Evolutionary conservation across 2,888 invertebrate species (phyloP).

Genomic region (Eudasyphora cyanicolor): DNA sequence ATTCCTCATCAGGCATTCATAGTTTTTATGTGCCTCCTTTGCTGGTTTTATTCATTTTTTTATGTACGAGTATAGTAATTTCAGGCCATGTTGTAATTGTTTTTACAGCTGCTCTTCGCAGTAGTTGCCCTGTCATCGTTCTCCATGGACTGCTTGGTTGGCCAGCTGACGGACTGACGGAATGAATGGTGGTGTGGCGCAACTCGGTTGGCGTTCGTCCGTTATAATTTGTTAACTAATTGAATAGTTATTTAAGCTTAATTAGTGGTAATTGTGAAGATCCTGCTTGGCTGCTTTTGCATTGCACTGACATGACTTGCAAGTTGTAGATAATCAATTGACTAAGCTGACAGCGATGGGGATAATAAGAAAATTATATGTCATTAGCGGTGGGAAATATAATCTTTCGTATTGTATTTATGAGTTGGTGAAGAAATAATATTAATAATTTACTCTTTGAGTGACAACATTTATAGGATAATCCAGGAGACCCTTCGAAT

Average conservation of each 20-base stretch:
- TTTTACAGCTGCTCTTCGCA: neutral
- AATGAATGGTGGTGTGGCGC: conserved; percentile 28
- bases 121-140: conserved; percentile 17
- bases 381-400: neutral
- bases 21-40: neutral
- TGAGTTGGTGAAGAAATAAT: too few species aligned
- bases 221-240: conserved; percentile 65
- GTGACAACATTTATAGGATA: too few species aligned
- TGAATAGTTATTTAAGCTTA: conserved; percentile 65
- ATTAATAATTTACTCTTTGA: too few species aligned
- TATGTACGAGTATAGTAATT: conserved; percentile 7
- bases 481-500: too few species aligned
- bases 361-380: neutral
- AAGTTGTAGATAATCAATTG: conserved; percentile 45
- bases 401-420: too few species aligned
- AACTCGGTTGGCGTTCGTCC: conserved; percentile 12
- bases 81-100: neutral
- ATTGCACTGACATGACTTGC: neutral
- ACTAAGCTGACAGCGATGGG: neutral
- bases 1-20: neutral
- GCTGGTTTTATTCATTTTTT: neutral
- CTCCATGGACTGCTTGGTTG: neutral
- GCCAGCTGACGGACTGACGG: neutral
- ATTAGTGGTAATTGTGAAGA: conserved; percentile 61
- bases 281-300: conserved; percentile 23